Evolutionary conservation across 2,113 vertebrate species (phyloP).

Genomic region (Microtus montanus): DNA sequence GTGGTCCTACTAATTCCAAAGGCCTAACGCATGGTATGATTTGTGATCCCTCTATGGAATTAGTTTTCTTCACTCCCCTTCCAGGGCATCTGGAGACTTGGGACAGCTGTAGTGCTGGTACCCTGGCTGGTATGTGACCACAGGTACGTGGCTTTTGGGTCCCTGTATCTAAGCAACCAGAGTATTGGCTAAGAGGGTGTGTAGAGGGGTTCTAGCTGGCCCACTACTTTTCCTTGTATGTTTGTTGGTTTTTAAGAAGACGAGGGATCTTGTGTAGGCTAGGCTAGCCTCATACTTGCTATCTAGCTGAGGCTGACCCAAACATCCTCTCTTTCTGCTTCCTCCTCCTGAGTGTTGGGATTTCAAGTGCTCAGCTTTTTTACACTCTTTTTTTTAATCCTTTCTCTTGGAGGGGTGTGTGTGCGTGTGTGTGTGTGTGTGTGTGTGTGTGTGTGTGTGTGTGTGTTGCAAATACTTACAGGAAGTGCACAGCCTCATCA

Average conservation of each 20-base stretch:
- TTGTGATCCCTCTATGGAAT: neutral
- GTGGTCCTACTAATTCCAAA: neutral
- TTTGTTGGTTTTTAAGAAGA: neutral
- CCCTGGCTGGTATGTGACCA: neutral
- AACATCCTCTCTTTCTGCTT: neutral
- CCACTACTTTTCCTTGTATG: neutral
- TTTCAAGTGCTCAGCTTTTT: neutral
- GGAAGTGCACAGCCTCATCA: neutral
- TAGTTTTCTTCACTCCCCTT: neutral
- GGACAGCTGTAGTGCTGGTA: accelerated
- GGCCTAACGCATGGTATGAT: no score
- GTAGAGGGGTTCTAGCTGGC: neutral
- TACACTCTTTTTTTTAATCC: neutral
- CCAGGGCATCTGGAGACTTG: neutral
- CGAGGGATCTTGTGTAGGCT: neutral
- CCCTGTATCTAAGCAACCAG: neutral
- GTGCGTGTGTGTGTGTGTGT: neutral
- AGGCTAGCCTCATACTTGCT: neutral
- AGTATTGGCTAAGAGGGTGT: neutral
- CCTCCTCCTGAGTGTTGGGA: neutral
- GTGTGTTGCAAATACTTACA: neutral
- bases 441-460: neutral
- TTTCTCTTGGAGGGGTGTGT: neutral
- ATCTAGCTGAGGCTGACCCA: neutral
- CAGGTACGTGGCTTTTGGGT: neutral